Base-by-base conservation (phyloP, 2,113 vertebrate species). In the Rhodinocichla rosea region DNA sequence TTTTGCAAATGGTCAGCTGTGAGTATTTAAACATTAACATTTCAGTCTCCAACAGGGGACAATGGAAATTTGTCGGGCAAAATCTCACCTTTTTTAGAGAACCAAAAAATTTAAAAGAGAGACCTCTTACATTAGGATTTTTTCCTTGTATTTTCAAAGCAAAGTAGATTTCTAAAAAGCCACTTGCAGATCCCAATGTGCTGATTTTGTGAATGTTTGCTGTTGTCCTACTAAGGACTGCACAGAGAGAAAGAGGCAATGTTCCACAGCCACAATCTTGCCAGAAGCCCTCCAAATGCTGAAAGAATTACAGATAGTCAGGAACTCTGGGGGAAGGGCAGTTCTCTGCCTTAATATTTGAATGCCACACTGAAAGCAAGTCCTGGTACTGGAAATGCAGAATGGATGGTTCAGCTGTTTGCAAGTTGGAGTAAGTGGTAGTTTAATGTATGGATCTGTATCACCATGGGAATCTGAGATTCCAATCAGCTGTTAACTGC, bases 31-130 rank as follows among this genome's bases (percentile, higher is more conserved):
- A 37, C 12, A 69, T 20, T 13, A 45, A 28, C 19, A 33, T 45
- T 62, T 53, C 45, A 13, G 7, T 69, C 19, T 53, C 22, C 0
- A 0, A 7, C 13, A 52, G 15, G 6, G 4, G 21, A 8, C 9
- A 65, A 68, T 35, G 26, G 26, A 59, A 76, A 53, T 79, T 63
- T 73, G 10, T 39, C 13, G 56, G 44, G 23, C 32, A 86, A 55
- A 2, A 37, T 37, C 16, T 76, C 37, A 57, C 10, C 4, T 94
- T 15, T 85, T 64, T 37, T 49, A 71, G 19, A 42, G 42, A 83
- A 65, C 15, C 20, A 45, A 57, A 71, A 85, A 21, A n/a, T 8
- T 70, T 33, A 60, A 19, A 94, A 47, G 33, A 70, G 3, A 42
- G 26, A 6, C 4, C 39, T 57, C 27, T 78, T 26, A 19, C 7